Evolutionary conservation across 2,797 vertebrate species (phyloP), one percentile per base, ranked within the genome.

Genomic region (Pantherophis vulpinus): DNA sequence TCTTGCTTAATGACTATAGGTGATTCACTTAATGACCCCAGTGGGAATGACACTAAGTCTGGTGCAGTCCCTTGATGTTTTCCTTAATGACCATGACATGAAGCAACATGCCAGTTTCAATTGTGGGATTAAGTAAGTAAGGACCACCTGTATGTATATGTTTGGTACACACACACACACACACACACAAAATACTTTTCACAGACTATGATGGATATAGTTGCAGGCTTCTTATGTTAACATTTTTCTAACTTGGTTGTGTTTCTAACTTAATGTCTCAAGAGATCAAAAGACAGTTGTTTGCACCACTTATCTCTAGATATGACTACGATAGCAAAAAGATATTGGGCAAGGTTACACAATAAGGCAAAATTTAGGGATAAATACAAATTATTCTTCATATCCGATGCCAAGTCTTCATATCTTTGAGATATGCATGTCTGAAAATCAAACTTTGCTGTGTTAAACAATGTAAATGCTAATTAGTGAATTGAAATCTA

Each of bases 401-500:
- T 27, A 79, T 60, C 10, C 37, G 23, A 2, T 54, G 56, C 47
- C 79, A 13, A 25, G 79, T 83, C 20, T 47, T 47, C 42, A 2
- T 83, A 47, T 83, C 11, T 47, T 83, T 83, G 20, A 47, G 42
- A 47, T 47, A 47, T 89, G 70, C 51, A 47, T 91, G 90, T 91
- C 27, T 93, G 37, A 66, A 86, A 59, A 91, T 89, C 87, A 93
- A 86, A 20, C 13, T 18, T 91, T 91, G 59, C 70, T 86, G 47
- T 32, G 70, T 25, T 63, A 60, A 47, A 93, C 91, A 86, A 93
- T 89, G 51, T 86, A 93, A 93, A 93, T 91, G 93, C 63, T 89
- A 91, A 93, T 93, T 91, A 86, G 70, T 60, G 59, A 93, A 58
- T 29, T 95, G 95, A 94, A 97, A 97, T 96, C 96, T 89, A 97